Percentiles rank a stretch among this genome's conserved stretches.
These are phyloP conservation scores for Ctenodactylus gundi DNA, from an alignment of 2,113 vertebrate species.

Conservation along the genomic window DNA sequence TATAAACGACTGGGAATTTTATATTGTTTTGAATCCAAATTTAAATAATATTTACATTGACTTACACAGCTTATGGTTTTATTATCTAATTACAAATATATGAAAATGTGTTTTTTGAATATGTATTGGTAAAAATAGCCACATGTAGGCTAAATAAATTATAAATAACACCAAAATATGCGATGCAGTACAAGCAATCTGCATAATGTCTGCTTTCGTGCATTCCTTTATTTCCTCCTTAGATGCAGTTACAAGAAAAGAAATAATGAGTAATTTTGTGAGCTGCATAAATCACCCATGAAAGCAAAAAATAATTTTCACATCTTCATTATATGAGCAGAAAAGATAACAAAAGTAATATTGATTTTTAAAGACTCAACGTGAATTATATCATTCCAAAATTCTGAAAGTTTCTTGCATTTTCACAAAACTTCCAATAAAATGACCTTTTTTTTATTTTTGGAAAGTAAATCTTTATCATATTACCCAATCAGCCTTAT, in stretches of 20 bases:
- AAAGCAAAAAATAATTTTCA: neutral
- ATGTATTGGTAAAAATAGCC: neutral
- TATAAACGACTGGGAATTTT: neutral
- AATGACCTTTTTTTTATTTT: neutral
- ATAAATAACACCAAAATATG: neutral
- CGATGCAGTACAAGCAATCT: neutral
- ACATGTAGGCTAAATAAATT: neutral
- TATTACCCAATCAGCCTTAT: neutral
- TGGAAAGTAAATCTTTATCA: too few species aligned
- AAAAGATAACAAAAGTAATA: neutral
- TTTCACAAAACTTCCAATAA: neutral
- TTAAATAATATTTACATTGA: neutral
- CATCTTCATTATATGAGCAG: neutral
- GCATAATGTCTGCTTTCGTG: neutral
- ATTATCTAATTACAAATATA: neutral
- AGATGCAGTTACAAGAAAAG: neutral
- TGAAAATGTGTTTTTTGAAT: neutral
- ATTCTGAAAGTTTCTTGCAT: neutral
- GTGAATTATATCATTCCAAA: neutral
- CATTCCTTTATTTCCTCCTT: neutral
- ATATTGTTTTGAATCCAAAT: neutral
- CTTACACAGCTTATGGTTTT: neutral
- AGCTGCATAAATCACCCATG: neutral
- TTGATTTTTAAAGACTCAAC: neutral
- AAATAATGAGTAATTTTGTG: neutral